phyloP scores from a whole-genome alignment of 2,797 vertebrate species.

The Alcedo quadribrachys region DNA sequence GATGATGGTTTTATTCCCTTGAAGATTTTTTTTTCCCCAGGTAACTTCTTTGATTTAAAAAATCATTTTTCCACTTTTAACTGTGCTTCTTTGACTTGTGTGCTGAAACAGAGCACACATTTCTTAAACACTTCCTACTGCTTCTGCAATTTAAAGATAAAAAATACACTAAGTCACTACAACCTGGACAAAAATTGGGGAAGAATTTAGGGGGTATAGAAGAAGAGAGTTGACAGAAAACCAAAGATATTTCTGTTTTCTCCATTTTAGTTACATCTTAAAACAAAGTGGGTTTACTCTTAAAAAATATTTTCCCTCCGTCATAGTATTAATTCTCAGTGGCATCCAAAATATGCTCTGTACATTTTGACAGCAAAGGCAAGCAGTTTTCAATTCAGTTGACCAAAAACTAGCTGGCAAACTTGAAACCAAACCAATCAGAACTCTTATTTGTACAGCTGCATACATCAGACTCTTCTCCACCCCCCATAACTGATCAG shows the following conservation, averaged over 20 bases:
- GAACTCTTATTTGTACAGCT: slow-evolving; percentile 51
- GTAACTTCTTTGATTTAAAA: background rate
- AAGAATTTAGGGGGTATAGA: background rate
- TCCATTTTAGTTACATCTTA: background rate
- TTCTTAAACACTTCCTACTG: background rate
- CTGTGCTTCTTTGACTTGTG: background rate
- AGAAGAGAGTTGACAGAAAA: background rate
- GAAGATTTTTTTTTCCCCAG: background rate
- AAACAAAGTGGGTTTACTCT: background rate
- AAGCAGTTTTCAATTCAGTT: background rate
- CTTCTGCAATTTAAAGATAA: background rate
- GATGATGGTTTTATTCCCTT: background rate
- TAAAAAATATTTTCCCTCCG: background rate
- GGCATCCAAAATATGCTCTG: background rate
- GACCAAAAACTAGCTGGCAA: background rate
- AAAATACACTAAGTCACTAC: background rate
- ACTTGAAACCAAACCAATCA: slow-evolving; percentile 17
- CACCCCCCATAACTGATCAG: background rate
- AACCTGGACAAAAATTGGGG: background rate
- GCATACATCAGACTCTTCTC: background rate
- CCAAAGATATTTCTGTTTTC: background rate
- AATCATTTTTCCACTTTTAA: background rate
- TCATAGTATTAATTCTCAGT: background rate
- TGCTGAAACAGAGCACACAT: background rate
- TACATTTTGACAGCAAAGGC: background rate